Percentiles rank a stretch among this genome's conserved stretches.
These are phyloP conservation scores for pig (Sus scrofa) DNA, from an alignment of 2,113 vertebrate genomes.

Conservation along the genomic window DNA sequence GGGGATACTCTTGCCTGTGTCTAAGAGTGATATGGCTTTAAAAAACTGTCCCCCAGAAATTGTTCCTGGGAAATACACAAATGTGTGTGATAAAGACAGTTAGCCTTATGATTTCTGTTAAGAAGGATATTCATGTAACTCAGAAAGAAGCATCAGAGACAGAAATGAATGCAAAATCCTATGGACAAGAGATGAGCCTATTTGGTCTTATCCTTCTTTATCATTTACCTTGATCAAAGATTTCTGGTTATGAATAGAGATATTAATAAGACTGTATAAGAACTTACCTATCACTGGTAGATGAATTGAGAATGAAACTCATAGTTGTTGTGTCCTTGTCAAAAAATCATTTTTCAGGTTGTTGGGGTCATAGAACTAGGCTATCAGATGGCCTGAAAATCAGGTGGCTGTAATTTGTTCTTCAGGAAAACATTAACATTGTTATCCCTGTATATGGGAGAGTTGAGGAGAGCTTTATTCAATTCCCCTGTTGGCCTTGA, in stretches of 20 bases:
- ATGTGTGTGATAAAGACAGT: not conserved
- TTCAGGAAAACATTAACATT: constrained; percentile 34
- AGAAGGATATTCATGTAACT: not conserved
- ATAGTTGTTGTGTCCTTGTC: constrained; percentile 14
- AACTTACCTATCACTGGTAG: not conserved
- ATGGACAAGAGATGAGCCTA: not conserved
- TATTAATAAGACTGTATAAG: not conserved
- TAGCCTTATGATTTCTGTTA: not conserved
- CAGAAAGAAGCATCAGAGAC: not conserved
- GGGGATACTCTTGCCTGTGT: not conserved
- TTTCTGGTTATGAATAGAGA: not conserved
- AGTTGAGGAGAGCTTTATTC: not conserved
- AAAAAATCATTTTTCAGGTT: not conserved
- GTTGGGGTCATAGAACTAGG: not conserved
- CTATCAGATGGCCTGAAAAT: not conserved
- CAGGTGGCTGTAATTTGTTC: not conserved
- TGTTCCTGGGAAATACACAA: not conserved
- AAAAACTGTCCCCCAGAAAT: not conserved
- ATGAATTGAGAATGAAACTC: constrained; percentile 25
- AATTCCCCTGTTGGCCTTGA: not conserved
- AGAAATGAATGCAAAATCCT: constrained; percentile 14
- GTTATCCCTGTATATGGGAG: not conserved
- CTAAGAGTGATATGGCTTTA: not conserved
- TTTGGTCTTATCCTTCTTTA: not conserved
- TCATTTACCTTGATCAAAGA: not conserved